Evolutionary conservation across 2,797 vertebrate species (phyloP).

Genomic region (Pseudochaenichthys georgianus): DNA sequence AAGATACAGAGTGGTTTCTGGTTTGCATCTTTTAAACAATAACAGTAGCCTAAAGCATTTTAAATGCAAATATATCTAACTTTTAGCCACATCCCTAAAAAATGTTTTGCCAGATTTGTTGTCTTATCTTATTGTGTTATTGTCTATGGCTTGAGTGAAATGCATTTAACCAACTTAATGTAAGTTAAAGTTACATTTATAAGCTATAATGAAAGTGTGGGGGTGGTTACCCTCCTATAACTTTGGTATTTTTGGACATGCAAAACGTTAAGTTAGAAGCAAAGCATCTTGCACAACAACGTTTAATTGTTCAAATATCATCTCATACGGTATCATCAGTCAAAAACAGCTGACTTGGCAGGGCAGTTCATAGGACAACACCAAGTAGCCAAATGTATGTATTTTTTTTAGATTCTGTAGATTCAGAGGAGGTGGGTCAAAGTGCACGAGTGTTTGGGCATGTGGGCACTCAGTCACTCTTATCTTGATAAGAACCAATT

Average conservation of each 20-base stretch:
- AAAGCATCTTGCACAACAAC: neutral
- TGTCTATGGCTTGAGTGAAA: neutral
- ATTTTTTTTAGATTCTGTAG: slow-evolving; percentile 5
- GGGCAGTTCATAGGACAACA: slow-evolving; percentile 19
- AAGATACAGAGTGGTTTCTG: slow-evolving; percentile 51
- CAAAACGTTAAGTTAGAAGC: neutral
- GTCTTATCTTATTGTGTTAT: neutral
- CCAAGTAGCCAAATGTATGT: neutral
- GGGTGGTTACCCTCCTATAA: no score
- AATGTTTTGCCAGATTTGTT: neutral
- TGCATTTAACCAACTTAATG: no score
- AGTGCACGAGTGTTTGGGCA: slow-evolving; percentile 14
- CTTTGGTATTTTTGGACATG: neutral
- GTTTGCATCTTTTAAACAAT: slow-evolving; percentile 31
- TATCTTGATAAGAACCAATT: slow-evolving; percentile 51
- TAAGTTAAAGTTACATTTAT: no score
- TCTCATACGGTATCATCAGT: neutral
- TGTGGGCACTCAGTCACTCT: slow-evolving; percentile 33
- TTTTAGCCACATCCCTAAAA: neutral
- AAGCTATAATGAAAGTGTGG: neutral
- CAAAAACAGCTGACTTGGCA: slow-evolving; percentile 14
- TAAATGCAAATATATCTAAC: neutral
- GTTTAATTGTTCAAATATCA: slow-evolving; percentile 13
- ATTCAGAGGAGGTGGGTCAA: slow-evolving; percentile 16
- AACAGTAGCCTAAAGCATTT: neutral